Base-by-base conservation (phyloP, 2,797 vertebrate species). In the Anomalospiza imberbis region DNA sequence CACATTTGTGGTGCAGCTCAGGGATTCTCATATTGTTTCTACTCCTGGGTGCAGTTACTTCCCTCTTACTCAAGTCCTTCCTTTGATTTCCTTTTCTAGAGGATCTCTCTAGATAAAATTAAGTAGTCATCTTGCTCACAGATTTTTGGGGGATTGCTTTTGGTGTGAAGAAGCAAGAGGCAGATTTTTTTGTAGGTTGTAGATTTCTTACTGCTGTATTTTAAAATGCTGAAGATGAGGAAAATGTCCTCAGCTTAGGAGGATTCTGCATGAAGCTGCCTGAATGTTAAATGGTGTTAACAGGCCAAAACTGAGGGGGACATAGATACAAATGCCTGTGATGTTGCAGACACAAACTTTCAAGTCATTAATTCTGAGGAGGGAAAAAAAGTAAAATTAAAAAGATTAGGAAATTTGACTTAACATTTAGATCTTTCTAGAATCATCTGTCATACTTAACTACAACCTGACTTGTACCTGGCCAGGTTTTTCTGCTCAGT, bases 321-420 rank as follows among this genome's bases (percentile, higher is more conserved):
- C 28, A n/a, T 36, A 34, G 19, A 21, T 45, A 7, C 19, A 48
- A 87, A 82, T 38, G 12, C 13, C 36, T 54, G 13, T 73, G 15
- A 10, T 93, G 26, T 13, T 75, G 50, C 24, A 36, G 34, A 12
- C 40, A 14, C 0, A 3, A 53, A n/a, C 28, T 72, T 36, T 40
- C 5, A 71, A 31, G 13, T 83, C 9, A 61, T 9, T 5, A 70
- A 53, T 55, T 78, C 22, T 54, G 31, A 34, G 32, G 6, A 9
- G 5, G 10, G 31, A 11, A 13, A 5, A 2, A 3, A 3, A 54
- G 13, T 12, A 36, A 36, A 26, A 26, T 9, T 4, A 1, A 40
- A 70, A 82, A 26, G 1, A 17, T 34, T 11, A 53, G 22, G 15
- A 84, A 83, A 36, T 38, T 7, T n/a, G 4, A 12, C 14, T n/a